A percentile compares a stretch with the other conserved stretches of the same genome.
phyloP scores from a whole-genome alignment of 2,113 vertebrate species.

The Gavialis gangeticus region DNA sequence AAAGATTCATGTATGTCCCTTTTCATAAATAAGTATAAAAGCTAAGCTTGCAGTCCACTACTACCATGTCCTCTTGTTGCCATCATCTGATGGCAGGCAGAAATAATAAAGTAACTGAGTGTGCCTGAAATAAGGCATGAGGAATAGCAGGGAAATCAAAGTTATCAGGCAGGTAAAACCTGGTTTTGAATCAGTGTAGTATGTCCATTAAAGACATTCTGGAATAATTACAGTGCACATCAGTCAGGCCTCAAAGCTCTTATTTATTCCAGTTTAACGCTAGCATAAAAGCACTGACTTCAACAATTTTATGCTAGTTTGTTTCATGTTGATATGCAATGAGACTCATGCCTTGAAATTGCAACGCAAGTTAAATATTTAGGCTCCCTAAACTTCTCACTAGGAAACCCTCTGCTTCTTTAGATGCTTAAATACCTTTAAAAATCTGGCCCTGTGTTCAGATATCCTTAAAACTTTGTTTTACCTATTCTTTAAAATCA shows the following conservation, averaged over 20 bases:
- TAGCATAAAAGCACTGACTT: background rate
- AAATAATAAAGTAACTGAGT: background rate
- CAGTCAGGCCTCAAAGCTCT: background rate
- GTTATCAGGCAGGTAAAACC: background rate
- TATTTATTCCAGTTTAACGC: background rate
- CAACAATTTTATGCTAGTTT: background rate
- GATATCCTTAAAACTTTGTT: background rate
- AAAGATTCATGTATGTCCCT: accelerated
- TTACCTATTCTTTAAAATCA: accelerated
- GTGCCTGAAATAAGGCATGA: background rate
- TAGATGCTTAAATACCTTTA: background rate
- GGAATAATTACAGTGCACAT: accelerated
- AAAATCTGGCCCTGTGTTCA: background rate
- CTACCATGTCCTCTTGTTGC: background rate
- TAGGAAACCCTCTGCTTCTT: background rate
- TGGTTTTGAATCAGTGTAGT: accelerated
- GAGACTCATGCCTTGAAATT: too few relatives aligned
- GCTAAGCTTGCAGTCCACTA: background rate
- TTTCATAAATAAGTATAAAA: background rate
- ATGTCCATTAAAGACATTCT: background rate
- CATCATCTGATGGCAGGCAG: background rate
- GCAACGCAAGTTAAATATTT: background rate
- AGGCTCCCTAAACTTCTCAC: background rate
- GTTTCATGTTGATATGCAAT: background rate
- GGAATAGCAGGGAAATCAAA: background rate